Evolutionary conservation across 2,113 vertebrate genomes (phyloP), one percentile per base, ranked within the genome.

Genomic region (Perognathus longimembris): DNA sequence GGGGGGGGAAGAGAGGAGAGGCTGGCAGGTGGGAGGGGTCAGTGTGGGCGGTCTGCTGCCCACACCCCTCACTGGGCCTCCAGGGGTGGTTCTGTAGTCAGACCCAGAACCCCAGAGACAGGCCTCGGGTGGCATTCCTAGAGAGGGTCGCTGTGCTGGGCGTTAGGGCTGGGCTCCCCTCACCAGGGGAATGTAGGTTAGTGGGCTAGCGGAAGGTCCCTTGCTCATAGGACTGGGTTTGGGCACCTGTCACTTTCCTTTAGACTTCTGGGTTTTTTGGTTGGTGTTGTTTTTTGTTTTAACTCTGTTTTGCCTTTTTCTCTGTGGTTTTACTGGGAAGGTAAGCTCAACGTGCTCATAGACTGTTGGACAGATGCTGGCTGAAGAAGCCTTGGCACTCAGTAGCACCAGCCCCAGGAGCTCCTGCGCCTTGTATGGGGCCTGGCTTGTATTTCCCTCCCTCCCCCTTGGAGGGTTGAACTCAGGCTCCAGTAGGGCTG

Each of bases 251-350:
- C 66, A 30, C 9, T 71, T 17, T 50, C 42, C 9, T 92, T 85
- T 83, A 66, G 20, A 32, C 57, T 88, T 90, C 63, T 59, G 70
- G 67, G 89, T 91, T 90, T 82, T 18, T 21, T 73, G 59, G 61
- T 57, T 67, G 42, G 66, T 90, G 79, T 81, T 66, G 74, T 64
- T 30, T 93, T 75, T 2, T 54, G 26, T 36, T 80, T 54, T 18
- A 54, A 54, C 17, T 54, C 50, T 50, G 14, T 12, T 82, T 75
- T 74, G 40, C 40, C 61, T 75, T 50, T 70, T 74, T 95, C 32
- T 30, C 63, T 85, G 75, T 81, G 90, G 36, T 88, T 77, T 59
- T 30, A 32, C 11, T 34, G 76, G 77, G 77, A 95, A 96, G 95
- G 96, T 96, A 96, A 96, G 94, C 87, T 73, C n/a, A 7, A 1